A percentile compares a stretch with the other conserved stretches of the same genome.
These are phyloP conservation scores for Myrmecophaga tridactyla DNA, from an alignment of 2,113 vertebrate species.

Conservation along the genomic window DNA sequence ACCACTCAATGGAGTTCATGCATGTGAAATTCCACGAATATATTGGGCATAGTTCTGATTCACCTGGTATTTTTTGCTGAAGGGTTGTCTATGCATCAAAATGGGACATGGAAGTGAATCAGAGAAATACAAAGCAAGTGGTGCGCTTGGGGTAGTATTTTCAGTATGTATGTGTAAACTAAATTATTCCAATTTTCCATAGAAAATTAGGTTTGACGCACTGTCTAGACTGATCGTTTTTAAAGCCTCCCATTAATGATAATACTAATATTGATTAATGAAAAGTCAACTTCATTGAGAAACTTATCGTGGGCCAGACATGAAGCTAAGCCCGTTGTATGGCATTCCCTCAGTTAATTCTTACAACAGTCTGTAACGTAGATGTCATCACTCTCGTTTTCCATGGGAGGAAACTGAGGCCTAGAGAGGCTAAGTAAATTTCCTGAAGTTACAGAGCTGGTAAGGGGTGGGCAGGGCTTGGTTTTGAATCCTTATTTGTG, in stretches of 20 bases:
- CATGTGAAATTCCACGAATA: background rate
- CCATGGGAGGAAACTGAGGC: background rate
- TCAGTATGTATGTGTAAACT: background rate
- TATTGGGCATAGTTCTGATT: background rate
- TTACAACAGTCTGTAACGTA: background rate
- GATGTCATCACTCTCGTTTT: background rate
- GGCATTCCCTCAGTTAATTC: background rate
- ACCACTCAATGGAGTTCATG: background rate
- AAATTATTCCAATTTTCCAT: background rate
- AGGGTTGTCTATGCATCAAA: background rate
- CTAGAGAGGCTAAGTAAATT: background rate
- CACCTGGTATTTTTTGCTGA: background rate
- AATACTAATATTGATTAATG: background rate
- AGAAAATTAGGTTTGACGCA: constrained; percentile 8
- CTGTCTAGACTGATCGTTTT: background rate
- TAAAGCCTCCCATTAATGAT: background rate
- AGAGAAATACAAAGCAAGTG: background rate
- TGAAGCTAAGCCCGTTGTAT: background rate
- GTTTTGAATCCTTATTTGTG: background rate
- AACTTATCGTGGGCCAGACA: background rate
- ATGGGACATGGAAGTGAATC: background rate
- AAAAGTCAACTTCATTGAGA: background rate
- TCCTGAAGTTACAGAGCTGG: background rate
- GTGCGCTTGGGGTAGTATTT: background rate
- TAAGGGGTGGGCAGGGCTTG: background rate